Conservation (phyloP, 2,113 vertebrate species). For the Cinclus mexicanus region DNA sequence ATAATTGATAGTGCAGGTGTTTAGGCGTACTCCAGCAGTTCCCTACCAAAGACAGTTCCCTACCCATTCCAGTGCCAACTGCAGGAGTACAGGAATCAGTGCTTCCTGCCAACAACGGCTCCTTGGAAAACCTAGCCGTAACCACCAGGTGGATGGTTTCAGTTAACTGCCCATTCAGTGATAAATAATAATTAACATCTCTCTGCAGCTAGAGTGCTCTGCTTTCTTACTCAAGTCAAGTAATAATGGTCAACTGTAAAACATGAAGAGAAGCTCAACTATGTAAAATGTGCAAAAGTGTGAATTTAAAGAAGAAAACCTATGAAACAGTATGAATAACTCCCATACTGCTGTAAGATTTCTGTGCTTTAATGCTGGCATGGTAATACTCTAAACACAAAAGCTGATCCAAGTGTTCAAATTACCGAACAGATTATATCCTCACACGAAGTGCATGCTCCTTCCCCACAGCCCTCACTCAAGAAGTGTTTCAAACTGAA, state of each 20-base stretch:
- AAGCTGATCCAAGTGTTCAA: background rate
- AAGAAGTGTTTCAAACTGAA: background rate
- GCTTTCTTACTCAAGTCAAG: background rate
- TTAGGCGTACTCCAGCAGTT: background rate
- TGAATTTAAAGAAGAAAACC: background rate
- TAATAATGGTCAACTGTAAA: background rate
- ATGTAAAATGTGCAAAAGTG: background rate
- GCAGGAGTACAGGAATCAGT: background rate
- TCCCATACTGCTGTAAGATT: background rate
- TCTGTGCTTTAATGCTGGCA: background rate
- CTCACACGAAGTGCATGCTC: background rate
- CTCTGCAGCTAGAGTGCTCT: background rate
- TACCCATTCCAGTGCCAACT: background rate
- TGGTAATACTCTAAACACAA: background rate
- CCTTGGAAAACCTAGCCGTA: background rate
- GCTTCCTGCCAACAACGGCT: background rate
- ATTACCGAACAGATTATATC: background rate
- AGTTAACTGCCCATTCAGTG: background rate
- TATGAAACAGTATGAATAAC: background rate
- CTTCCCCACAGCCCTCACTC: background rate
- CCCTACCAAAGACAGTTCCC: background rate
- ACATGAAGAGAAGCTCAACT: background rate
- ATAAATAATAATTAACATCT: background rate
- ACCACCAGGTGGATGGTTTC: background rate
- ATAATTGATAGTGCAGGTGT: background rate